Evolutionary conservation across 1,140 invertebrate species (phyloP), one percentile per base, ranked within the genome.

Genomic region (Halictus rubicundus): DNA sequence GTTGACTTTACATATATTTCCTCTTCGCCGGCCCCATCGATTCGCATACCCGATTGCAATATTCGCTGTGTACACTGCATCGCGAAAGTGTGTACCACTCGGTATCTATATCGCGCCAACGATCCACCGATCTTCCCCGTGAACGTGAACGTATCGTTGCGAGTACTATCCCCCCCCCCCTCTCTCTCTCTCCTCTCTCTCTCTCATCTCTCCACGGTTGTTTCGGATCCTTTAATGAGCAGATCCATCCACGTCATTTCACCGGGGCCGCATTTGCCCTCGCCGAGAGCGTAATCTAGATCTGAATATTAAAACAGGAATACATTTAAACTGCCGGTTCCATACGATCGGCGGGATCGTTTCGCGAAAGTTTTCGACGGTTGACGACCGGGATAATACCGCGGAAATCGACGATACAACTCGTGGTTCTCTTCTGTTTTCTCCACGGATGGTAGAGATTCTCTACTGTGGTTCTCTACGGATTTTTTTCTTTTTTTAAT

Each of bases 61-160:
- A 86, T 86, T 80, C 84, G 52, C 68, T 86, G 81, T 87, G 85
- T 86, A 87, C 84, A 86, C n/a, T 82, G 80, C 80, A 59, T 82
- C 72, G 76, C 72, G 80, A 69, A 72, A 82, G 69, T 76, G 85
- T 86, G 71, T 72, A 78, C 76, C 66, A 75, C 73, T 72, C 85
- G 68, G 63, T 76, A 84, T 82, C 82, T 87, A 73, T 77, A 84
- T 82, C 60, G 69, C 39, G 61, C 74, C 78, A 73, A 37, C 63
- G 63, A 74, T 79, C 82, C 90, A 95, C 95, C 90, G 95, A 96
- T 96, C 94, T 92, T 89, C 42, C 61, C 77, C 70, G 42, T 21
- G 68, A 79, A 14, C 46, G 46, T 49, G 46, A 68, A 75, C 66
- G 57, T 68, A 76, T 77, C 42, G n/a, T 12, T 6, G 32, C 27